Percentiles rank a stretch among this genome's conserved stretches.
phyloP scores from a whole-genome alignment of 2,113 vertebrate species.

The Oncorhynchus kisutch region DNA sequence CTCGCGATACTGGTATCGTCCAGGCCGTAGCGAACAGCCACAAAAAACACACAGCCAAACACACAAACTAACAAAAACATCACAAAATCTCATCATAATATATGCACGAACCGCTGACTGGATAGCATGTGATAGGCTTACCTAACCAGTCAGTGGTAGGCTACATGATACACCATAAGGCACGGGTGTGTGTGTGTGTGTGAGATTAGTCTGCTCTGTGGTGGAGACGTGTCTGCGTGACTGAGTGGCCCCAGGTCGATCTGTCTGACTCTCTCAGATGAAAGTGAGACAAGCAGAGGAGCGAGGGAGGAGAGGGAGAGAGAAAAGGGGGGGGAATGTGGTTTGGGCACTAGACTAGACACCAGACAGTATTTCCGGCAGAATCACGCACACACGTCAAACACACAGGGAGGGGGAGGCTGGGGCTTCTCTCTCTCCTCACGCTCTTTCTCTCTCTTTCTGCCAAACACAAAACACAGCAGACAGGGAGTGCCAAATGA shows the following conservation, averaged over 20 bases:
- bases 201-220: constrained; percentile 23
- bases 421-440: constrained; percentile 18
- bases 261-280: constrained; percentile 20
- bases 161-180: too few relatives aligned
- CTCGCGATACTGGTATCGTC: too few relatives aligned
- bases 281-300: constrained; percentile 8
- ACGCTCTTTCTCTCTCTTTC: background rate
- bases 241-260: constrained; percentile 27
- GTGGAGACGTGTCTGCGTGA: constrained; percentile 21
- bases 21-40: too few relatives aligned
- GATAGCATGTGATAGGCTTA: too few relatives aligned
- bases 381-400: constrained; percentile 39
- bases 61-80: too few relatives aligned
- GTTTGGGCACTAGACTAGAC: constrained; percentile 63
- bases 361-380: constrained; percentile 64
- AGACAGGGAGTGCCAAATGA: constrained; percentile 9
- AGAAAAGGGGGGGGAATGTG: constrained; percentile 49
- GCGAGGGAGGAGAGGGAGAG: constrained; percentile 10
- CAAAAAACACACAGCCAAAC: too few relatives aligned
- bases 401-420: constrained; percentile 24
- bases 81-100: too few relatives aligned
- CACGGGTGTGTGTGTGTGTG: background rate
- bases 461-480: constrained; percentile 30
- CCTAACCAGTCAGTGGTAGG: too few relatives aligned
- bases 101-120: too few relatives aligned